Evolutionary conservation across 2,113 vertebrate genomes (phyloP).

Genomic region (Psettodes erumei): DNA sequence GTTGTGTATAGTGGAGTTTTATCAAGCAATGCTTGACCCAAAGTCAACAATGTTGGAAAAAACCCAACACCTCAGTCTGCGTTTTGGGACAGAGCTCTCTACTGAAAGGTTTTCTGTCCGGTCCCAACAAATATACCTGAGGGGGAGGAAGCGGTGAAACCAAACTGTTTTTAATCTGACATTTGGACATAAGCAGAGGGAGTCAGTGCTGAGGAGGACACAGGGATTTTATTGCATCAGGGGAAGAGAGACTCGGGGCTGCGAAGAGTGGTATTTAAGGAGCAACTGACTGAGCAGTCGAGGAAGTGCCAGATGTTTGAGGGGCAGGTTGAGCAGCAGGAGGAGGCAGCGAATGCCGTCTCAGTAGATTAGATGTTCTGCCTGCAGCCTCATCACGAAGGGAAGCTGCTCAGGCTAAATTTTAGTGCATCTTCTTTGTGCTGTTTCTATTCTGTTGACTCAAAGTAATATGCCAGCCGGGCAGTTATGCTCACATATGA

Average conservation of each 20-base stretch:
- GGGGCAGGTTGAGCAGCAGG: neutral
- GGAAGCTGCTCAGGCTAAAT: no score
- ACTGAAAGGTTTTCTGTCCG: no score
- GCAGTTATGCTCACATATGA: neutral
- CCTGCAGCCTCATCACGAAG: neutral
- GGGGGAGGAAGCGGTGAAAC: no score
- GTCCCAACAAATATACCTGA: no score
- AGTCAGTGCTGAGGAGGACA: neutral
- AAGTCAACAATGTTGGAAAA: no score
- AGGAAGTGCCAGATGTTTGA: conserved; percentile 1
- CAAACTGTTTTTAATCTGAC: neutral
- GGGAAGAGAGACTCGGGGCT: neutral
- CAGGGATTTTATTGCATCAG: neutral
- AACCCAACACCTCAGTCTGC: no score
- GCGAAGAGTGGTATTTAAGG: neutral
- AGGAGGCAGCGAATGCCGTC: neutral
- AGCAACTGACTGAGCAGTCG: neutral
- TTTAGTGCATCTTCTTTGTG: neutral
- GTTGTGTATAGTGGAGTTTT: no score
- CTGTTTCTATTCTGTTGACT: neutral
- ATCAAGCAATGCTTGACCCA: no score
- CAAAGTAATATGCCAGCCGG: neutral
- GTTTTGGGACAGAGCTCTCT: no score
- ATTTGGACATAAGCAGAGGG: neutral
- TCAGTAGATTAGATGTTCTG: conserved; percentile 4